A percentile compares a stretch with the other conserved stretches of the same genome.
Evolutionary conservation across 2,797 vertebrate species (phyloP).

Genomic region (Kryptopterus vitreolus): DNA sequence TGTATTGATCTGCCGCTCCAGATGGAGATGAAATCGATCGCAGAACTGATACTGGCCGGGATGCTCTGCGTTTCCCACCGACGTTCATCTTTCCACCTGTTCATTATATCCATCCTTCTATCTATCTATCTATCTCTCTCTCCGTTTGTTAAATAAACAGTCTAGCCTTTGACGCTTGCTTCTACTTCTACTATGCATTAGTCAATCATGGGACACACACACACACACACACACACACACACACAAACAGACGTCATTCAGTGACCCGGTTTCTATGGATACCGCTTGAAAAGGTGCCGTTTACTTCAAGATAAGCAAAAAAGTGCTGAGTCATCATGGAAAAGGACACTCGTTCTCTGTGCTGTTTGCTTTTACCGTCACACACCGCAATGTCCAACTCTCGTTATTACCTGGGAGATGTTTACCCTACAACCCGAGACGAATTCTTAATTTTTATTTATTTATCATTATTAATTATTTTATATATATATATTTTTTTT

Average conservation of each 20-base stretch:
- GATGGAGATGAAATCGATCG: constrained; percentile 7
- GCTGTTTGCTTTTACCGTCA: neutral
- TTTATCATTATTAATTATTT: too few relatives aligned
- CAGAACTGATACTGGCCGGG: neutral
- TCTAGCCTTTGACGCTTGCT: neutral
- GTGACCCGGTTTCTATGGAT: constrained; percentile 37
- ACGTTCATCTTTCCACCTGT: neutral
- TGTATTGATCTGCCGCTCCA: constrained; percentile 19
- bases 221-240: neutral
- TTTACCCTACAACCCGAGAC: too few relatives aligned
- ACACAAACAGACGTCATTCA: constrained; percentile 7
- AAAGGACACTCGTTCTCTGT: neutral
- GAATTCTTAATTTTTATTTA: neutral
- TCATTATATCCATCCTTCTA: neutral
- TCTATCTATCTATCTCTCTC: neutral
- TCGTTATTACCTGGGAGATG: too few relatives aligned
- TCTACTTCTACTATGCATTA: neutral
- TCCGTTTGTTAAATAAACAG: constrained; percentile 23
- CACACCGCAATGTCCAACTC: neutral
- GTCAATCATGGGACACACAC: neutral
- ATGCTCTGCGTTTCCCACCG: neutral
- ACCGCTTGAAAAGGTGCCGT: constrained; percentile 34
- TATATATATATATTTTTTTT: too few relatives aligned
- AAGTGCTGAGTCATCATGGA: neutral
- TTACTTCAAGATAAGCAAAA: constrained; percentile 23